Conservation (phyloP, 1,140 invertebrate genomes). For the Heterodera schachtii region DNA sequence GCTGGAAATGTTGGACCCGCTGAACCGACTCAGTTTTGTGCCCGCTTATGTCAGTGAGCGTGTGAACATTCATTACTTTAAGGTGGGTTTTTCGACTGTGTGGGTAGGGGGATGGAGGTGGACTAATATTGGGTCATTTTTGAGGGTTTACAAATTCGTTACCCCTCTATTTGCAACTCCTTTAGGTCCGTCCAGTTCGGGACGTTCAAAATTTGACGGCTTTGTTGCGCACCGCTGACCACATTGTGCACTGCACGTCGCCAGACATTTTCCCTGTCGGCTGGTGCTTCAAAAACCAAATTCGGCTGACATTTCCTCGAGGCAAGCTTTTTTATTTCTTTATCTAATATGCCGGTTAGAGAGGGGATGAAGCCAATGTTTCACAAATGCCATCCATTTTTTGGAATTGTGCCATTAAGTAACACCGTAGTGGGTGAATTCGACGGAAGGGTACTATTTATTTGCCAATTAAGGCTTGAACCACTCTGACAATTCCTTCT, state of each 20-base stretch:
- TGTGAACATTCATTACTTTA: constrained; percentile 3
- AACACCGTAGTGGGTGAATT: neutral
- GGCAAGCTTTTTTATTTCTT: neutral
- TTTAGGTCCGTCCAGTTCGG: neutral
- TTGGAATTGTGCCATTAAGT: too few relatives aligned
- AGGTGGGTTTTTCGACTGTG: neutral
- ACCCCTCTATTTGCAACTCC: too few relatives aligned
- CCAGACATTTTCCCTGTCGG: constrained; percentile 4
- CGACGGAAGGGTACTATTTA: neutral
- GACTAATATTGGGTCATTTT: too few relatives aligned
- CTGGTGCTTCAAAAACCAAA: constrained; percentile 15
- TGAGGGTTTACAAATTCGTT: too few relatives aligned
- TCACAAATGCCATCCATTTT: too few relatives aligned
- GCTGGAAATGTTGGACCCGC: constrained; percentile 6
- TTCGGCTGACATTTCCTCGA: constrained; percentile 4
- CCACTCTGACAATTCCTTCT: neutral
- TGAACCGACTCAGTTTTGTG: constrained; percentile 5
- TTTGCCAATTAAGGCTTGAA: neutral
- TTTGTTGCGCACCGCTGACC: neutral
- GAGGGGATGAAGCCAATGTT: too few relatives aligned
- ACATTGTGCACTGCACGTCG: neutral
- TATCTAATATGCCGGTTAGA: neutral
- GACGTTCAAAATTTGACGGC: neutral
- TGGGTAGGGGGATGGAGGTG: too few relatives aligned
- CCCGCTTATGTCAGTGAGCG: constrained; percentile 7